Evolutionary conservation across 2,113 vertebrate genomes (phyloP).

Genomic region (Aepyceros melampus): DNA sequence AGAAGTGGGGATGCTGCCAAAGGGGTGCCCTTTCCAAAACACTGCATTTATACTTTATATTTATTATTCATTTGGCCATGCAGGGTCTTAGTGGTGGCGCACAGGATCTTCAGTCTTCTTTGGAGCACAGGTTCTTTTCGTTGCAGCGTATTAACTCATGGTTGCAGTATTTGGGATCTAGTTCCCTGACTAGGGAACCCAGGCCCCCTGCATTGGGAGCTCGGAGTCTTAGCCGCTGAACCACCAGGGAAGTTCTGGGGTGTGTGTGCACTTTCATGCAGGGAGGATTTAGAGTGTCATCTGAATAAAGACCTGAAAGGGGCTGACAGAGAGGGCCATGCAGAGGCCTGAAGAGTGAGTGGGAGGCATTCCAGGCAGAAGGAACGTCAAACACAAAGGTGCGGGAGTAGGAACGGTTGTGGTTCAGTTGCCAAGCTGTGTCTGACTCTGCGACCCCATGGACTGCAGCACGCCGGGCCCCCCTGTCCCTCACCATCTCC

Average conservation of each 20-base stretch:
- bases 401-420: neutral
- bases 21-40: neutral
- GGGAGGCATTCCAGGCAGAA: neutral
- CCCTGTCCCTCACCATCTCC: neutral
- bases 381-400: neutral
- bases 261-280: neutral
- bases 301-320: neutral
- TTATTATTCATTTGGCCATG: neutral
- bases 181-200: neutral
- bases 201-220: neutral
- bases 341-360: neutral
- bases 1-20: neutral
- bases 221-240: neutral
- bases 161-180: neutral
- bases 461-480: neutral
- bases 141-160: neutral
- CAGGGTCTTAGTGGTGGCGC: neutral
- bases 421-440: neutral
- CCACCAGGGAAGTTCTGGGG: neutral
- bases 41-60: neutral
- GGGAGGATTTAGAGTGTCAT: neutral
- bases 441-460: neutral
- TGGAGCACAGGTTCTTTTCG: neutral
- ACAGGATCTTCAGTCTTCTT: neutral
- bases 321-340: neutral